Conservation (phyloP, 2,797 vertebrate species). For the Sebastolobus alascanus region DNA sequence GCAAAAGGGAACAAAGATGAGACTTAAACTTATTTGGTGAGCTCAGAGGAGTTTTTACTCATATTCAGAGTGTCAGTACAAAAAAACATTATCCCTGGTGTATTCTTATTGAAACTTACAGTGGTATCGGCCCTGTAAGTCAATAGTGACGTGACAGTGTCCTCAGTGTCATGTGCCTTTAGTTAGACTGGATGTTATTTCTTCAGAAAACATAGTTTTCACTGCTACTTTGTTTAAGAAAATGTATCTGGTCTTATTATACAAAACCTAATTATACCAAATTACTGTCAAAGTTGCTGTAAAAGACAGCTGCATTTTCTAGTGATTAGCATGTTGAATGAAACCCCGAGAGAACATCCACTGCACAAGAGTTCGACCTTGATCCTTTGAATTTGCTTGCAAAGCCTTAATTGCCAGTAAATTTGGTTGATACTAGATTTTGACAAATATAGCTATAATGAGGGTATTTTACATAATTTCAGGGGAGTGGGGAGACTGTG, state of each 20-base stretch:
- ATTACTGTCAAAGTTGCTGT: conserved; percentile 21
- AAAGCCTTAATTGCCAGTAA: conserved; percentile 23
- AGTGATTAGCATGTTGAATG: conserved; percentile 20
- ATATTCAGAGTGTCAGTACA: conserved; percentile 3
- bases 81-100: conserved; percentile 1
- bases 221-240: neutral
- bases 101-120: neutral
- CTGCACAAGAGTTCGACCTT: conserved; percentile 20
- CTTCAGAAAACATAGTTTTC: neutral
- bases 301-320: conserved; percentile 26
- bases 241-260: neutral
- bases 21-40: conserved; percentile 13
- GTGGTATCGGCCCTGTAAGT: neutral
- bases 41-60: conserved; percentile 17
- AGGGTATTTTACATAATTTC: conserved; percentile 16
- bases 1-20: conserved; percentile 44
- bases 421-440: conserved; percentile 31
- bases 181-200: neutral
- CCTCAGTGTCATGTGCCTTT: neutral
- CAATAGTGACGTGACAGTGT: neutral
- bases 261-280: conserved; percentile 29
- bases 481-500: neutral
- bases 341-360: conserved; percentile 14
- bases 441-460: conserved; percentile 15
- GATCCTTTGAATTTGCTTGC: conserved; percentile 19